phyloP scores from a whole-genome alignment of 2,888 invertebrate genomes.

The Myopa tessellatipennis region DNA sequence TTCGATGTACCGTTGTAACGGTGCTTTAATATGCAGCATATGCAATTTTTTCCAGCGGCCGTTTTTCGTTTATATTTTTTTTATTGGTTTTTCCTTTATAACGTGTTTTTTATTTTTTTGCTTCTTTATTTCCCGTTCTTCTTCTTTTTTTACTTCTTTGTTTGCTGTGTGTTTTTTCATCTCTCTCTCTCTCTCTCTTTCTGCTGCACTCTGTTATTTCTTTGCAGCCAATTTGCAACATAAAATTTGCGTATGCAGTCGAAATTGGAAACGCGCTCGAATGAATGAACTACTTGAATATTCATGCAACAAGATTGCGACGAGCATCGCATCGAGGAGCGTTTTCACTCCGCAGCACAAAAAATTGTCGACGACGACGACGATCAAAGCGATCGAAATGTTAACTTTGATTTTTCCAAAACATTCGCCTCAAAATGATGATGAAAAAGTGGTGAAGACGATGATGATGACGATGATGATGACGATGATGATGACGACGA shows the following conservation, averaged over 20 bases:
- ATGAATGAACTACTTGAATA: slow-evolving; percentile 34
- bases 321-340: not conserved
- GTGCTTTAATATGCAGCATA: slow-evolving; percentile 37
- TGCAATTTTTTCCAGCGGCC: slow-evolving; percentile 20
- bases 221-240: slow-evolving; percentile 33
- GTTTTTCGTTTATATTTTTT: not conserved
- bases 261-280: slow-evolving; percentile 38
- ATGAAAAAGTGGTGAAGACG: not conserved
- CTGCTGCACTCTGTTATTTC: not conserved
- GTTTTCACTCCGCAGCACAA: not conserved
- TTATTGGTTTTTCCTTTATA: not conserved
- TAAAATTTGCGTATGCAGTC: slow-evolving; percentile 39
- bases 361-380: not conserved
- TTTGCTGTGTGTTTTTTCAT: not conserved
- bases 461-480: not conserved
- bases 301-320: slow-evolving; percentile 26
- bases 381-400: not conserved
- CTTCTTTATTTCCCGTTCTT: slow-evolving; percentile 10
- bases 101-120: not conserved
- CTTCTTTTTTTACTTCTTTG: slow-evolving; percentile 19
- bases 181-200: not conserved
- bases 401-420: not conserved
- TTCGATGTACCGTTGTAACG: slow-evolving; percentile 25
- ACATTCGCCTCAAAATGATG: not conserved
- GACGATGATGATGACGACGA: not conserved